phyloP scores from a whole-genome alignment of 2,113 vertebrate genomes.

The Seriola aureovittata region DNA sequence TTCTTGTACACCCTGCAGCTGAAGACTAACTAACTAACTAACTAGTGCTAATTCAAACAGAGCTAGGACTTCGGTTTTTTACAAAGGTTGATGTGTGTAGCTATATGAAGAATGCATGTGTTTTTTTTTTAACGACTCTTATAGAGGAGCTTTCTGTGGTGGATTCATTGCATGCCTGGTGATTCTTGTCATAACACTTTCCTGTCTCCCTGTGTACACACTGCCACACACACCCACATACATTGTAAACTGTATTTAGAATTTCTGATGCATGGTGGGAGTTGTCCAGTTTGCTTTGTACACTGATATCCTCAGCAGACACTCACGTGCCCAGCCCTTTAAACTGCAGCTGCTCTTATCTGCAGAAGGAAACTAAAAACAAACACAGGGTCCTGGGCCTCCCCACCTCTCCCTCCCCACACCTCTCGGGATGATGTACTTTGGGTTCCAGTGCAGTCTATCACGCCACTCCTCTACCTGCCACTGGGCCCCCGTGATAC shows the following conservation, averaged over 20 bases:
- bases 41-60: not conserved
- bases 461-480: constrained; percentile 45
- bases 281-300: constrained; percentile 52
- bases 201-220: not conserved
- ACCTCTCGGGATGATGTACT: constrained; percentile 32
- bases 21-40: not conserved
- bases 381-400: constrained; percentile 40
- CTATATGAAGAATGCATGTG: not conserved
- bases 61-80: not conserved
- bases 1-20: constrained; percentile 12
- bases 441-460: constrained; percentile 48
- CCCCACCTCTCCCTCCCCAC: constrained; percentile 36
- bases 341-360: constrained; percentile 74
- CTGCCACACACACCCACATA: not conserved
- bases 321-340: constrained; percentile 53
- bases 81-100: not conserved
- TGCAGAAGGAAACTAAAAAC: constrained; percentile 60
- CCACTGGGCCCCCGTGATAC: not conserved
- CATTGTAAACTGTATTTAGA: constrained; percentile 18
- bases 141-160: not conserved
- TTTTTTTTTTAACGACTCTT: not conserved
- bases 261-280: constrained; percentile 49
- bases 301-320: constrained; percentile 50
- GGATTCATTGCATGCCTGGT: not conserved
- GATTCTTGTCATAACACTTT: not conserved